Conservation (phyloP, 2,888 invertebrate genomes). For the Conchocele bisecta region DNA sequence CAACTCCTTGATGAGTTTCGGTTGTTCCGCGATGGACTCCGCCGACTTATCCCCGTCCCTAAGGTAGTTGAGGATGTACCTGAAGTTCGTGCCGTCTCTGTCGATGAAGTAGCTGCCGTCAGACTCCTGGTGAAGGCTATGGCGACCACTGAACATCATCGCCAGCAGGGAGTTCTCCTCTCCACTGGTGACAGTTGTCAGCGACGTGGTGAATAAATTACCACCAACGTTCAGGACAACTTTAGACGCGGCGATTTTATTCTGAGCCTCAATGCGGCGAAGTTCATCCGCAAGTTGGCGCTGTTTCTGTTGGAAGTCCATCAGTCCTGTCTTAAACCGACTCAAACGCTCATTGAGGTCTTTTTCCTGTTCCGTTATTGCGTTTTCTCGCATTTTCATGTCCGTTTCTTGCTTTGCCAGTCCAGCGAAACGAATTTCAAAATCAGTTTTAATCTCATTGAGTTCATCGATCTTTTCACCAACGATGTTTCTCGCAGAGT, state of each 20-base stretch:
- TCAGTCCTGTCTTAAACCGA: slow-evolving; percentile 42
- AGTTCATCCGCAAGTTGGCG: slow-evolving; percentile 57
- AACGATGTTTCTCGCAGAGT: slow-evolving; percentile 40
- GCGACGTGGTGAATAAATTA: slow-evolving; percentile 61
- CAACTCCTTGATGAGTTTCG: slow-evolving; percentile 54
- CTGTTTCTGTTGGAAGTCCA: slow-evolving; percentile 50
- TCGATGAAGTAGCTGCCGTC: slow-evolving; percentile 72
- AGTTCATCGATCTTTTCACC: slow-evolving; percentile 38
- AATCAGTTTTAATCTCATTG: slow-evolving; percentile 27
- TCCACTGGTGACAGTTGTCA: slow-evolving; percentile 58
- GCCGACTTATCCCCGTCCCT: slow-evolving; percentile 62
- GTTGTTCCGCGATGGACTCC: slow-evolving; percentile 55
- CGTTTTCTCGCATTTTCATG: slow-evolving; percentile 18
- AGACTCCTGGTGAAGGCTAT: slow-evolving; percentile 53
- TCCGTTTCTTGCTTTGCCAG: slow-evolving; percentile 27
- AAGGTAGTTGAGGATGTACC: slow-evolving; percentile 68
- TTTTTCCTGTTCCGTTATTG: slow-evolving; percentile 26
- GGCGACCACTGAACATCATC: slow-evolving; percentile 67
- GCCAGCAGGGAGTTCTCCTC: slow-evolving; percentile 62
- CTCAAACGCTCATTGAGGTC: slow-evolving; percentile 22
- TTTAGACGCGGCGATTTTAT: slow-evolving; percentile 59
- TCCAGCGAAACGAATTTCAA: slow-evolving; percentile 37
- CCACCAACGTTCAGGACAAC: slow-evolving; percentile 70
- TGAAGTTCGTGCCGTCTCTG: slow-evolving; percentile 68
- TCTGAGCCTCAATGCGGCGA: slow-evolving; percentile 49